These are phyloP conservation scores for Melieria crassipennis DNA, from an alignment of 2,888 invertebrate species.

Conservation along the genomic window DNA sequence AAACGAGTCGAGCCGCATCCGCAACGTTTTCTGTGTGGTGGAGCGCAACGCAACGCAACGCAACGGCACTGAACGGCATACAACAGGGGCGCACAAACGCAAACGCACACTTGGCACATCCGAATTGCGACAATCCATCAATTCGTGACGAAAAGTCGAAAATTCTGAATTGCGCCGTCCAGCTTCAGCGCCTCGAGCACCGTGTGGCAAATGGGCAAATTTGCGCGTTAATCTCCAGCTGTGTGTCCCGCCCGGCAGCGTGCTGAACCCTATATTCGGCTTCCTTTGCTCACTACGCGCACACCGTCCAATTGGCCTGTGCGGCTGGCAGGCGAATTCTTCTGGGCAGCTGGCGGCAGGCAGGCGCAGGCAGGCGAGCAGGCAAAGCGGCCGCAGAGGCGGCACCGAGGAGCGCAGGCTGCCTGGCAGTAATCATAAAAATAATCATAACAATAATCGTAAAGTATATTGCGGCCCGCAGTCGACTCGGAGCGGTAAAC, in stretches of 20 bases:
- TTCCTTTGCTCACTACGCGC: background rate
- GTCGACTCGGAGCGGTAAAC: constrained; percentile 2
- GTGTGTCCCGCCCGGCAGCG: background rate
- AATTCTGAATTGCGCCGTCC: constrained; percentile 39
- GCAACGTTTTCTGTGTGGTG: constrained; percentile 21
- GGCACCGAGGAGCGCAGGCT: background rate
- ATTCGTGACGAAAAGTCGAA: constrained; percentile 7
- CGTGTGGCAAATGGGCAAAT: constrained; percentile 9
- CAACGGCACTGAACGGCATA: constrained; percentile 5
- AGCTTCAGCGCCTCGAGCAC: constrained; percentile 49
- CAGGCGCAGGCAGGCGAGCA: constrained; percentile 22
- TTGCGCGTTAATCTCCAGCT: background rate
- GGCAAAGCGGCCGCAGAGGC: constrained; percentile 26
- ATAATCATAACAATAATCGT: constrained; percentile 64
- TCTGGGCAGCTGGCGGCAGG: background rate
- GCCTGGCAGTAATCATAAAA: constrained; percentile 52
- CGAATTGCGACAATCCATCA: constrained; percentile 1
- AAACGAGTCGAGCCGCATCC: background rate
- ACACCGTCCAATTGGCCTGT: constrained; percentile 15
- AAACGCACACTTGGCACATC: constrained; percentile 15
- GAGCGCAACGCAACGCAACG: constrained; percentile 20
- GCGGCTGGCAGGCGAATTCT: background rate
- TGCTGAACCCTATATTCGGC: background rate
- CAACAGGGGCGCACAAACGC: background rate
- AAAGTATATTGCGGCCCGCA: constrained; percentile 45